A percentile compares a stretch with the other conserved stretches of the same genome.
These are phyloP conservation scores for Bothrops jararaca DNA, from an alignment of 2,113 vertebrate genomes.

Conservation along the genomic window DNA sequence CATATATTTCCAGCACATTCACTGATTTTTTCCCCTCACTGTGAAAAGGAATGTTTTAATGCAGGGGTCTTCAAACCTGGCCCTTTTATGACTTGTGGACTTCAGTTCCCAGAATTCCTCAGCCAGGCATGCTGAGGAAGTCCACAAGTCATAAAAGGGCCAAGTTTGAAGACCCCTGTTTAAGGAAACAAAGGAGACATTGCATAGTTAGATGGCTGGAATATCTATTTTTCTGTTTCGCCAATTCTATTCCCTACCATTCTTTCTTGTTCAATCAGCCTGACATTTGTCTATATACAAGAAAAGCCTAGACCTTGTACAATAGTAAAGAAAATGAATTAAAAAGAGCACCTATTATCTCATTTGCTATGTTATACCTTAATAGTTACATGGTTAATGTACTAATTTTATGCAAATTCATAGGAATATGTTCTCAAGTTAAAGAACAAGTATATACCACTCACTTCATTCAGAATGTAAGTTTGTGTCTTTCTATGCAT, in stretches of 20 bases:
- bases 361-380: background rate
- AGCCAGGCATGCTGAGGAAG: too few species aligned
- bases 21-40: background rate
- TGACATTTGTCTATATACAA: background rate
- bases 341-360: background rate
- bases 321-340: background rate
- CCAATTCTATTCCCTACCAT: background rate
- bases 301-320: background rate
- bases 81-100: too few species aligned
- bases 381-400: slow-evolving; percentile 15
- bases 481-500: background rate
- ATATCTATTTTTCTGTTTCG: background rate
- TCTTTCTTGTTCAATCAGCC: background rate
- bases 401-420: background rate
- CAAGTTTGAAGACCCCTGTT: too few species aligned
- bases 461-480: background rate
- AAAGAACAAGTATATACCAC: background rate
- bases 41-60: background rate
- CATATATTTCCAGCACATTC: background rate
- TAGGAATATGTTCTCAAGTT: background rate
- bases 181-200: background rate
- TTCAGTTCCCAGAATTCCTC: too few species aligned
- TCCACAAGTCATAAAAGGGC: too few species aligned
- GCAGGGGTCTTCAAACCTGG: too few species aligned
- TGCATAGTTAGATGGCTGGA: background rate